phyloP scores from a whole-genome alignment of 37 sponge, comb jelly and placozoan genomes.

The Tethya wilhelma region DNA sequence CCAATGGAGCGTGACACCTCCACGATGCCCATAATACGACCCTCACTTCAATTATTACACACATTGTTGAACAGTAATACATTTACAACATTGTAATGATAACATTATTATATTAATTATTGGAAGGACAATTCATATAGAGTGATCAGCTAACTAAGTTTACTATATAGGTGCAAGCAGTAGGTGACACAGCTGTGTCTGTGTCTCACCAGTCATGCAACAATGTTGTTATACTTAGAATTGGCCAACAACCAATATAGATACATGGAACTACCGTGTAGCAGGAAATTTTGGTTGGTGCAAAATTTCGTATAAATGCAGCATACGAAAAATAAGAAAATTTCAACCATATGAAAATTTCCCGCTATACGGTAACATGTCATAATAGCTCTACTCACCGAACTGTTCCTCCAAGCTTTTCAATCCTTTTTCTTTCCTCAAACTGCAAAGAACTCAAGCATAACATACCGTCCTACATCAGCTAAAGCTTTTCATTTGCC shows the following conservation, averaged over 20 bases:
- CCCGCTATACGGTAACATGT: not conserved
- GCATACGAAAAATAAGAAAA: no score
- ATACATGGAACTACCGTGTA: no score
- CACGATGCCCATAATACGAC: conserved; percentile 80
- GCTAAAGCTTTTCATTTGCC: not conserved
- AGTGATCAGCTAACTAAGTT: no score
- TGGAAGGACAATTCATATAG: not conserved
- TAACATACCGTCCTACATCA: not conserved
- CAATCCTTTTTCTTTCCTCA: conserved; percentile 87
- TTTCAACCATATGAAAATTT: not conserved
- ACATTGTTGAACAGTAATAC: not conserved
- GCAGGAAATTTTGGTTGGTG: no score
- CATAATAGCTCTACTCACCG: conserved; percentile 40
- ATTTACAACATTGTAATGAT: not conserved
- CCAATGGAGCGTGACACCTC: conserved; percentile 92
- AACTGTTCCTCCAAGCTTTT: conserved; percentile 84
- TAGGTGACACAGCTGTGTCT: no score
- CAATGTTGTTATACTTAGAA: no score
- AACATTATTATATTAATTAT: not conserved
- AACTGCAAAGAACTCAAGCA: conserved; percentile 46
- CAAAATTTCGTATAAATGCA: no score
- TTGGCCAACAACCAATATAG: no score
- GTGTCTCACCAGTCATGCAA: no score
- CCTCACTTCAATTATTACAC: conserved; percentile 56
- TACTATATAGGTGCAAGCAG: no score